Conservation (phyloP, 2,888 invertebrate genomes). For the Megalurothrips usitatus region DNA sequence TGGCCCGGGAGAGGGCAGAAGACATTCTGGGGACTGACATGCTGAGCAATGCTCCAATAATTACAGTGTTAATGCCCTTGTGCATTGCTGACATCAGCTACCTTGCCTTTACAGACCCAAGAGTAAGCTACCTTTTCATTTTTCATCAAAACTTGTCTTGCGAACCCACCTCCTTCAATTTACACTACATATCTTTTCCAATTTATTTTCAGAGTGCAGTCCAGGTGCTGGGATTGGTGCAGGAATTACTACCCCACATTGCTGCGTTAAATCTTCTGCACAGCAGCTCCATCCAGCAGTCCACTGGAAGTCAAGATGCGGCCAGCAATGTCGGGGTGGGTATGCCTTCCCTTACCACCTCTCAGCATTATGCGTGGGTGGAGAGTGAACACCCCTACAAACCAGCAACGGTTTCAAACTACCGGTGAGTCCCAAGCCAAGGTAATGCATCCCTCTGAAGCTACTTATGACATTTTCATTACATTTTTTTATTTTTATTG, state of each 20-base stretch:
- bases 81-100: slow-evolving; percentile 82
- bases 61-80: slow-evolving; percentile 75
- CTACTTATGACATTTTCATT: not conserved
- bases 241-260: slow-evolving; percentile 83
- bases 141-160: not conserved
- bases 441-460: not conserved
- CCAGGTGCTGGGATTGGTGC: slow-evolving; percentile 77
- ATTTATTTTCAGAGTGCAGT: slow-evolving; percentile 67
- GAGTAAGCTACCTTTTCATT: slow-evolving; percentile 51
- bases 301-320: slow-evolving; percentile 47
- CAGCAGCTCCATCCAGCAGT: slow-evolving; percentile 44
- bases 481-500: slow-evolving; percentile 33
- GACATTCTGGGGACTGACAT: slow-evolving; percentile 54
- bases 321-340: slow-evolving; percentile 39
- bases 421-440: slow-evolving; percentile 53
- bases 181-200: slow-evolving; percentile 24
- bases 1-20: slow-evolving; percentile 66
- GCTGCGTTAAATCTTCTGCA: slow-evolving; percentile 73
- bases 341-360: slow-evolving; percentile 56
- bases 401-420: slow-evolving; percentile 77
- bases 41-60: slow-evolving; percentile 57
- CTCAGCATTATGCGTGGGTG: slow-evolving; percentile 83
- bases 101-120: slow-evolving; percentile 73
- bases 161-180: not conserved
- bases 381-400: slow-evolving; percentile 98